Base-by-base conservation (phyloP, 1,140 invertebrate species). In the Oedothorax gibbosus region DNA sequence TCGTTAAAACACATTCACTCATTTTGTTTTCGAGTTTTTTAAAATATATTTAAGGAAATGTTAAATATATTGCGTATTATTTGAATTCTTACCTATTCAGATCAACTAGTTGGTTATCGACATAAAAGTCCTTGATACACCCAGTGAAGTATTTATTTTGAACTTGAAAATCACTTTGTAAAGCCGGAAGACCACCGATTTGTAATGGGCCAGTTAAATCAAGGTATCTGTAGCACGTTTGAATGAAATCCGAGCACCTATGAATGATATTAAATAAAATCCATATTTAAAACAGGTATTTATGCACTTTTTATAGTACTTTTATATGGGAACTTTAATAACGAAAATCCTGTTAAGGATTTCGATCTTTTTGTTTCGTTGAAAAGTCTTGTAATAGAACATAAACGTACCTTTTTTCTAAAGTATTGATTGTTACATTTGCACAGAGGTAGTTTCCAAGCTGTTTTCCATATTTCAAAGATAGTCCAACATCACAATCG, bases 141-240 rank as follows among this genome's bases (percentile, higher is more conserved):
- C 98, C 98, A 0, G 95, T 91, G 88, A 95, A 99, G 88, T 98
- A 94, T 64, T 94, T 94, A 88, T 95, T 96, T 69, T 93, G 91
- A 2, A 97, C 89, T 88, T 96, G 96, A 88, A 96, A 97, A 49
- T 89, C 88, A 51, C 90, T 90, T 0, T 94, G 95, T 12, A 96
- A 93, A 8, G 94, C 91, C 0, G 98, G 97, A 6, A 99, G 90
- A 0, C 98, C 98, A 4, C 98, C 98, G 20, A 99, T 90, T 90
- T 99, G 97, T 10, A 99, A 89, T 0, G 98, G 98, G 2, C 98
- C 97, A 0, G 97, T 98, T 6, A 99, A 90, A 90, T 99, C 98
- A 21, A 99, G 90, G 88, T 98, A 98, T 66, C 98, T 93, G 89
- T 98, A 96, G 88, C 98, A 99, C 8, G 95, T 95, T 90, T 98